These are phyloP conservation scores for Tympanoctomys barrerae DNA, from an alignment of 2,797 vertebrate genomes.

Conservation along the genomic window DNA sequence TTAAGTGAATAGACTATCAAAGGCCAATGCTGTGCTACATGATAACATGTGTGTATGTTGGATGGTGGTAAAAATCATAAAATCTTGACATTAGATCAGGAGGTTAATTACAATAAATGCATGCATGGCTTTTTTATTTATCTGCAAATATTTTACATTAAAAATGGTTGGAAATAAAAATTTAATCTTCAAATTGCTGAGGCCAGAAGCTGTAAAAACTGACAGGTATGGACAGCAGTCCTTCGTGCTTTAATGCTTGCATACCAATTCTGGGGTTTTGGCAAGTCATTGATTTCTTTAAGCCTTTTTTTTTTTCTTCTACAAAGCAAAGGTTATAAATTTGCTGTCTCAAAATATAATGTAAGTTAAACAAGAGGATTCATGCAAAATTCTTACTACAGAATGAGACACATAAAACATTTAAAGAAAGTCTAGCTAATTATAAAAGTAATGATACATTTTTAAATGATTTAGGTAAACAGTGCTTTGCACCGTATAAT, in stretches of 20 bases:
- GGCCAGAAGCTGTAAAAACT: background rate
- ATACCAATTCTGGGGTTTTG: background rate
- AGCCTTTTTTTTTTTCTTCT: background rate
- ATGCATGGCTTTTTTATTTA: background rate
- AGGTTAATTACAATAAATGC: slow-evolving; percentile 12
- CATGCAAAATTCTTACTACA: background rate
- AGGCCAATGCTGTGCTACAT: background rate
- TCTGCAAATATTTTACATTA: background rate
- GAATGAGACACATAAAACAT: background rate
- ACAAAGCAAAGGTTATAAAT: background rate
- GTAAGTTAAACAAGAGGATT: background rate
- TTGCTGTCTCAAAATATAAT: background rate
- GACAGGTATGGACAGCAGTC: background rate
- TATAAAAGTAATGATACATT: background rate
- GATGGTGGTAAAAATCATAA: slow-evolving; percentile 11
- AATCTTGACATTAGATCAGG: background rate
- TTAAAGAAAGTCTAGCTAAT: background rate
- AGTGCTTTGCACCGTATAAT: background rate
- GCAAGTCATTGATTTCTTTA: background rate
- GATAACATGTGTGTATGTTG: background rate
- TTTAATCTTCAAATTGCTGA: background rate
- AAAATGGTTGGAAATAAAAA: background rate
- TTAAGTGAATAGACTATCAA: background rate
- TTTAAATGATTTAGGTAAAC: background rate
- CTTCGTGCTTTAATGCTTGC: background rate